Conservation (phyloP, 1,140 invertebrate species). For the Leptoteleia sp. region DNA sequence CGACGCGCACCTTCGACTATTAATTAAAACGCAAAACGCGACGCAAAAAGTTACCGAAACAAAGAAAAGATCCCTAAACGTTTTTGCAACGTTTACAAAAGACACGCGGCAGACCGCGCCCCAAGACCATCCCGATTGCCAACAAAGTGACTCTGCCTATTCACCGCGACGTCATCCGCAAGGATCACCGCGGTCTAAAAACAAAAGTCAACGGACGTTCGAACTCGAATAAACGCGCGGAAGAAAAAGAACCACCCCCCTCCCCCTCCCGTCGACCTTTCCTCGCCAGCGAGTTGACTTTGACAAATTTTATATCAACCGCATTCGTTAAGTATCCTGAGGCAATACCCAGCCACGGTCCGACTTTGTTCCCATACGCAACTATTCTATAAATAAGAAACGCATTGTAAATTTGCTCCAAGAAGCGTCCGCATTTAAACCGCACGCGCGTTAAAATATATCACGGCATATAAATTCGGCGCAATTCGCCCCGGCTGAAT, state of each 20-base stretch:
- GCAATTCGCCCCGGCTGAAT: too few relatives aligned
- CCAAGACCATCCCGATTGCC: too few relatives aligned
- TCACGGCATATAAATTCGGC: too few relatives aligned
- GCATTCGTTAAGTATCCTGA: constrained; percentile 21
- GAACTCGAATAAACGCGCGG: constrained; percentile 15
- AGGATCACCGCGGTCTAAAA: neutral
- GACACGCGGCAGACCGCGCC: too few relatives aligned
- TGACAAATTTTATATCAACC: constrained; percentile 5
- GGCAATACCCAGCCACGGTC: neutral
- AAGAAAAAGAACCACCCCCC: too few relatives aligned
- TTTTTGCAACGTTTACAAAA: too few relatives aligned
- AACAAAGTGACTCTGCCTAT: constrained; percentile 2
- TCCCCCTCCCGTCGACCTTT: too few relatives aligned
- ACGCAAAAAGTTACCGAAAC: too few relatives aligned
- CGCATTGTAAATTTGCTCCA: constrained; percentile 19
- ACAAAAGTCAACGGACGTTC: constrained; percentile 1
- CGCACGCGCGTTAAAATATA: too few relatives aligned
- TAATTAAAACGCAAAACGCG: too few relatives aligned
- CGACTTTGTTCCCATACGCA: constrained; percentile 4
- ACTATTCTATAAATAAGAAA: constrained; percentile 50
- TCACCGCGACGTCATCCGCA: constrained; percentile 13
- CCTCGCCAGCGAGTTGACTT: constrained; percentile 6
- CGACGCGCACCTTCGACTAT: too few relatives aligned
- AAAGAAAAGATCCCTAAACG: too few relatives aligned
- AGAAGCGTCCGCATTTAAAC: constrained; percentile 1